These are phyloP conservation scores for Cephalopholis sonnerati DNA, from an alignment of 2,113 vertebrate genomes.

Conservation along the genomic window DNA sequence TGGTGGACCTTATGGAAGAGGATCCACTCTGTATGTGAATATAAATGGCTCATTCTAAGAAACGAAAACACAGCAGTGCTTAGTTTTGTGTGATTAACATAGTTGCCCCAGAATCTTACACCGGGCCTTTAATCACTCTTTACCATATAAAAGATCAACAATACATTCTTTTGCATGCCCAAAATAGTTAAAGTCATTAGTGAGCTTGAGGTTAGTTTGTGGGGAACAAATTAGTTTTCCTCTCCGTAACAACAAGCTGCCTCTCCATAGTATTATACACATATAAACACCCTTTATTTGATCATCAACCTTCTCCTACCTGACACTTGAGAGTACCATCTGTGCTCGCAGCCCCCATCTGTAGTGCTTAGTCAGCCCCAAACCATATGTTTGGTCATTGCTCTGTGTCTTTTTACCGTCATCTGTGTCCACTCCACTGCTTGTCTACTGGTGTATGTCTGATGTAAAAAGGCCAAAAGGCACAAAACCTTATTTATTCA, in stretches of 20 bases:
- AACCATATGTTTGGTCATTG: conserved; percentile 48
- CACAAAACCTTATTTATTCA: conserved; percentile 7
- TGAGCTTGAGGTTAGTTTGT: background rate
- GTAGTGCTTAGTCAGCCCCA: conserved; percentile 47
- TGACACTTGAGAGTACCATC: conserved; percentile 60
- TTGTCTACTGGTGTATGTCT: background rate
- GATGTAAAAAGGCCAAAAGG: conserved; percentile 15
- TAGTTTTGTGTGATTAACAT: no score
- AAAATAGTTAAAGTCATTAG: background rate
- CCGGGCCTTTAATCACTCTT: no score
- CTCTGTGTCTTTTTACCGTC: conserved; percentile 1
- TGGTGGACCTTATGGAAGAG: no score
- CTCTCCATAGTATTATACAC: background rate
- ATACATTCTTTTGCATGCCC: background rate
- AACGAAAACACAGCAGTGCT: no score
- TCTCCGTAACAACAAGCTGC: background rate
- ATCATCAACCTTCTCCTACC: conserved; percentile 47
- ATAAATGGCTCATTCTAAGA: no score
- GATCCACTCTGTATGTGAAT: no score
- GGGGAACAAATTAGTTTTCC: background rate
- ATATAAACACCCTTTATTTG: conserved; percentile 37
- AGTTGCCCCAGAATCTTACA: no score
- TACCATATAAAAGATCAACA: background rate
- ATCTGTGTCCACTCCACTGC: conserved; percentile 6
- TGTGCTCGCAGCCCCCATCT: conserved; percentile 49